Percentiles rank a stretch among this genome's conserved stretches.
Evolutionary conservation across 2,888 invertebrate species (phyloP).

Genomic region (Luffia ferchaultella): DNA sequence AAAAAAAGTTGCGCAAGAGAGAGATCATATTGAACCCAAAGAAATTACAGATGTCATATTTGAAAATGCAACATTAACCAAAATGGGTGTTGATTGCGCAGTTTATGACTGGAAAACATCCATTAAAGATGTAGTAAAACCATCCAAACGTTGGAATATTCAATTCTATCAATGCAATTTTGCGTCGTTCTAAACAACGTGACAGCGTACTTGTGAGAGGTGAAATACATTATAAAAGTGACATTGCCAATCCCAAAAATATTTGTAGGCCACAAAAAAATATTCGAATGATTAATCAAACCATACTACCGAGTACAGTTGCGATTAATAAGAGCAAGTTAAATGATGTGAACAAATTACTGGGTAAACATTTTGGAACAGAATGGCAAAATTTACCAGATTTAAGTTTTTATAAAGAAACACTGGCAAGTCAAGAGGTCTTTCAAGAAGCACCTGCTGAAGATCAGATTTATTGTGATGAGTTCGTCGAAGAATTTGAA

Average conservation of each 20-base stretch:
- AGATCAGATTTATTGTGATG: too few species aligned
- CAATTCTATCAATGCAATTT: slow-evolving; percentile 14
- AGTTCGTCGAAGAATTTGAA: too few species aligned
- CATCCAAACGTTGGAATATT: slow-evolving; percentile 13
- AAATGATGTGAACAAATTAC: too few species aligned
- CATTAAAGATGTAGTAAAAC: slow-evolving; percentile 11
- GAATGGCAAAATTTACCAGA: too few species aligned
- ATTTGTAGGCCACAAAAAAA: slow-evolving; percentile 13
- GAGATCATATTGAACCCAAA: slow-evolving; percentile 15
- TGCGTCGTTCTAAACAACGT: slow-evolving; percentile 12
- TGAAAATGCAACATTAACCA: slow-evolving; percentile 11
- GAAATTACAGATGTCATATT: slow-evolving; percentile 12
- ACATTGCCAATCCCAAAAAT: slow-evolving; percentile 7
- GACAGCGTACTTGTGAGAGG: slow-evolving; percentile 14
- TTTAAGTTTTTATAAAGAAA: too few species aligned
- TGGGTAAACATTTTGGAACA: too few species aligned
- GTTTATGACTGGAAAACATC: slow-evolving; percentile 13
- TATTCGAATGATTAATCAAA: too few species aligned
- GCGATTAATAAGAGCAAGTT: too few species aligned
- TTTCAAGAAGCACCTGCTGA: too few species aligned
- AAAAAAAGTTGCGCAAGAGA: slow-evolving; percentile 13
- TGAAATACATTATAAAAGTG: slow-evolving; percentile 14
- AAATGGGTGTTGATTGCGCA: slow-evolving; percentile 15
- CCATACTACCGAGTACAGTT: too few species aligned
- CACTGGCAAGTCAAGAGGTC: too few species aligned